Evolutionary conservation across 2,113 vertebrate genomes (phyloP).

Genomic region (Apus apus): DNA sequence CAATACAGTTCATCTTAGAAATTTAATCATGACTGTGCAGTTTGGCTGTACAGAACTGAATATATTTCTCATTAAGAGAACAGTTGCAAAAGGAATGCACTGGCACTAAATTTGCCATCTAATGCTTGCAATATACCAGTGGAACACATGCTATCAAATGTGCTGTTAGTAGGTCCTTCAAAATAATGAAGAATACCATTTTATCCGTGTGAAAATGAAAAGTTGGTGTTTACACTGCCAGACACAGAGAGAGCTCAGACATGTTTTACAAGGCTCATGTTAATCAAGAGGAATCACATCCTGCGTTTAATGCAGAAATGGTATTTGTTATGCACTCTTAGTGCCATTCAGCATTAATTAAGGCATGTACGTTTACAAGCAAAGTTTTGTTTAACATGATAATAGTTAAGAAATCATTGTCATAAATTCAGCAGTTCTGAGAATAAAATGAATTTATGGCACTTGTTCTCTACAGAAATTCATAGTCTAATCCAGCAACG

Average conservation of each 20-base stretch:
- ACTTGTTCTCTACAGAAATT: background rate
- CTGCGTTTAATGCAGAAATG: background rate
- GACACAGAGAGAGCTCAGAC: background rate
- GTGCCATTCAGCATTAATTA: constrained; percentile 32
- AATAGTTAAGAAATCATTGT: background rate
- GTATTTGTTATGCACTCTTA: background rate
- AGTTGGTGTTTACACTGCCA: background rate
- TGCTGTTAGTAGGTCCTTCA: background rate
- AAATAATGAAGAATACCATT: constrained; percentile 8
- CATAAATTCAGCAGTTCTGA: background rate
- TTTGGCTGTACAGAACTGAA: constrained; percentile 6
- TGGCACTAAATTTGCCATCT: background rate
- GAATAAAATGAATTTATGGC: background rate
- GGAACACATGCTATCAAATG: background rate
- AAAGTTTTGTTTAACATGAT: background rate
- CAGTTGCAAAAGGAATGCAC: constrained; percentile 18
- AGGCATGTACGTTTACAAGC: background rate
- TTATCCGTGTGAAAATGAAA: background rate
- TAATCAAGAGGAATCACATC: background rate
- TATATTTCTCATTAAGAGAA: constrained; percentile 26
- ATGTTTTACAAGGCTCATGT: background rate
- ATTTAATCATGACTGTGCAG: constrained; percentile 13
- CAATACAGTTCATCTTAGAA: constrained; percentile 40
- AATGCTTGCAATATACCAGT: background rate
- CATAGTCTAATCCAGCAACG: background rate